These are phyloP conservation scores for Macropus fuliginosus DNA, from an alignment of 2,797 vertebrate species.

Conservation along the genomic window DNA sequence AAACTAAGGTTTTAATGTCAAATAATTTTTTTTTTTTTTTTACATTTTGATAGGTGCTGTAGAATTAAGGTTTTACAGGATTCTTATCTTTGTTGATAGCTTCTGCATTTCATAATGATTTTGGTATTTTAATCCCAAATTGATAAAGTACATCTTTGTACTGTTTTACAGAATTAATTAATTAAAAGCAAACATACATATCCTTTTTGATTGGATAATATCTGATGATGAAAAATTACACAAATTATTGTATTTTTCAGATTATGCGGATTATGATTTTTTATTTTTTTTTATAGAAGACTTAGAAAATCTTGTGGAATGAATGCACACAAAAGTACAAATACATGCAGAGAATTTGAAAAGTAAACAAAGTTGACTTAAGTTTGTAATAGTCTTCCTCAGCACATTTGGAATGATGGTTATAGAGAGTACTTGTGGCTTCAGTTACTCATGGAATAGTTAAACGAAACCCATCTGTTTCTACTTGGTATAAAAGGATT, in stretches of 20 bases:
- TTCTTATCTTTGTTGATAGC: constrained; percentile 23
- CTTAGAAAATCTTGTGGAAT: background rate
- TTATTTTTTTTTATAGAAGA: background rate
- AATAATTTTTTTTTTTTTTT: constrained; percentile 46
- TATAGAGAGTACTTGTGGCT: background rate
- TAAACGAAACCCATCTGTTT: constrained; percentile 36
- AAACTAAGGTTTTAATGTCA: constrained; percentile 75
- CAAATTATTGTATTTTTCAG: background rate
- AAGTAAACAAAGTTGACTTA: background rate
- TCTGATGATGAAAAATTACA: background rate
- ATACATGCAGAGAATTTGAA: background rate
- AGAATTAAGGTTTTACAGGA: constrained; percentile 56
- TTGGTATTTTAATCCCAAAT: constrained; percentile 48
- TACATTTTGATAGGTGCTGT: constrained; percentile 49
- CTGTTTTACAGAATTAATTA: constrained; percentile 71
- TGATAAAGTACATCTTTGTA: constrained; percentile 56
- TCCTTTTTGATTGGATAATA: background rate
- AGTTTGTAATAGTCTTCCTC: background rate
- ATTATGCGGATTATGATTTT: background rate
- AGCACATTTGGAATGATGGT: background rate
- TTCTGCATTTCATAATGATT: constrained; percentile 62
- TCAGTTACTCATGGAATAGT: background rate
- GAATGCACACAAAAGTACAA: background rate
- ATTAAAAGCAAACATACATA: constrained; percentile 57
- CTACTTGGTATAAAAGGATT: constrained; percentile 17